Evolutionary conservation across 2,888 invertebrate genomes (phyloP), one percentile per base, ranked within the genome.

Genomic region (Melanargia galathea): DNA sequence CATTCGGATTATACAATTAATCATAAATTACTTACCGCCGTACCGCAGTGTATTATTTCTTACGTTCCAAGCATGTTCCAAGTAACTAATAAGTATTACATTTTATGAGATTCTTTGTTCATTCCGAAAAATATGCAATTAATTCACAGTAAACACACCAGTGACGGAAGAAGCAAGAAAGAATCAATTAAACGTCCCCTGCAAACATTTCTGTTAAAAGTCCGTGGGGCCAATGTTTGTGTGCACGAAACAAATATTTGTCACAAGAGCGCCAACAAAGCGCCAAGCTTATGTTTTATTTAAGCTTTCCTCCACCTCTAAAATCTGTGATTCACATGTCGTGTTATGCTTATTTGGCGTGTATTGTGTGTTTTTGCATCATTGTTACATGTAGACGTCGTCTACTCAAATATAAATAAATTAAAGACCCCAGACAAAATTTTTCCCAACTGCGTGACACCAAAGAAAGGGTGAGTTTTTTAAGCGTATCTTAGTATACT

Each of bases 201-300:
- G 38, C 24, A 16, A 43, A 40, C 24, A 26, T 43, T 55, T 43
- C 18, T 43, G 26, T 7, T 54, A 26, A 16, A 3, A 38, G n/a
- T 22, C 33, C 52, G 8, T n/a, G 7, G 22, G 16, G 40, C 55
- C 13, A 22, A 54, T 43, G 13, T 55, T 43, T 55, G 35, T 40
- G 35, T 16, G 18, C 43, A 3, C 6, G 24, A 43, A 16, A 10
- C n/a, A 18, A 10, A 40, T 40, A 16, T 43, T 55, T 38, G 35
- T 38, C 33, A 3, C 35, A 10, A 16, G 26, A 10, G 8, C 5
- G n/a, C 7, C 22, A 16, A 49, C 2, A 16, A 16, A 10, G 8
- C 5, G n/a, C 7, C 22, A 16, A 49, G 49, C 26, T 49, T 16
- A 49, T 49, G 49, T 49, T 49, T 49, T 30, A 49, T 49, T 30